These are phyloP conservation scores for Myrmecophaga tridactyla DNA, from an alignment of 2,113 vertebrate species.

Conservation along the genomic window DNA sequence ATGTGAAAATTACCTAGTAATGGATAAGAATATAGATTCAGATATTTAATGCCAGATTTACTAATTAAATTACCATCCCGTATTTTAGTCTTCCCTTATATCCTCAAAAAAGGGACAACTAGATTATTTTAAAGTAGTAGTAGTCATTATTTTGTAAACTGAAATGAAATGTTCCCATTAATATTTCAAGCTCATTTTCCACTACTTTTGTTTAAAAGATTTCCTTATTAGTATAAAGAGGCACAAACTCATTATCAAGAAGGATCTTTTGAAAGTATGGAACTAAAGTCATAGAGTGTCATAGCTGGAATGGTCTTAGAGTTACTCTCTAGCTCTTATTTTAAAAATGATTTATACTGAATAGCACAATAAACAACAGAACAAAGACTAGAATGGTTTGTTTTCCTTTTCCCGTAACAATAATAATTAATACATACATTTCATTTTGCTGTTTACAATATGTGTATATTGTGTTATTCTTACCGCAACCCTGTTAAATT, in stretches of 20 bases:
- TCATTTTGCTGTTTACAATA: background rate
- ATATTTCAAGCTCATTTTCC: background rate
- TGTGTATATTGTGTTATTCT: background rate
- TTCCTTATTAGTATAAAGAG: background rate
- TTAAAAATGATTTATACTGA: background rate
- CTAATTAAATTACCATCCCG: background rate
- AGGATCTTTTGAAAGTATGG: background rate
- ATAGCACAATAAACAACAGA: background rate
- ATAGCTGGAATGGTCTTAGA: background rate
- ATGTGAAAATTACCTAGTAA: background rate
- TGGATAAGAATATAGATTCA: slow-evolving; percentile 13
- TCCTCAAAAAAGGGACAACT: background rate
- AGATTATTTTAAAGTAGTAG: background rate
- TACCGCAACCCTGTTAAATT: background rate
- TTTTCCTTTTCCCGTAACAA: background rate
- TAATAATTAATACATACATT: background rate
- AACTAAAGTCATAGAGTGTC: background rate
- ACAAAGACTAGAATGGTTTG: background rate
- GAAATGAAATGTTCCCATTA: background rate
- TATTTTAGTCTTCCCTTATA: background rate
- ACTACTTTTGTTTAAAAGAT: background rate
- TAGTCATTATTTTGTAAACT: background rate
- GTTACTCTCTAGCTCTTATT: background rate
- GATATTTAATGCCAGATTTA: background rate
- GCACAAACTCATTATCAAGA: background rate